Conservation (phyloP, 2,113 vertebrate genomes). For the Rhegmatorhina hoffmannsi region DNA sequence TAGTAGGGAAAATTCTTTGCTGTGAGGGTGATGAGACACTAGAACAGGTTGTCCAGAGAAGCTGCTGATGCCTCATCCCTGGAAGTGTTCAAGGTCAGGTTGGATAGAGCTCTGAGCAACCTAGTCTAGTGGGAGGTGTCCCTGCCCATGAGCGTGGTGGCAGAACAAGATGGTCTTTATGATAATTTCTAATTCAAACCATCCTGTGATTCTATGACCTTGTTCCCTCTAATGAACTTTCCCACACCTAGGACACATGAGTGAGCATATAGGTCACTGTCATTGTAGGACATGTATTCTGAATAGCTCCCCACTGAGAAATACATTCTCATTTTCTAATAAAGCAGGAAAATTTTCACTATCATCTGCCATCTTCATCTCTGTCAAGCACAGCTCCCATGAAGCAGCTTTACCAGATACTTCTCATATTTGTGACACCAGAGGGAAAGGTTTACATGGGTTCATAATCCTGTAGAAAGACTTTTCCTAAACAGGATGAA, state of each 20-base stretch:
- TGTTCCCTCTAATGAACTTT: not conserved
- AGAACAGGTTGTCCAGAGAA: not conserved
- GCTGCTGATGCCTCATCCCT: not conserved
- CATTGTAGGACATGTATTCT: not conserved
- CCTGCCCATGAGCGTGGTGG: not conserved
- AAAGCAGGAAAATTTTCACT: not conserved
- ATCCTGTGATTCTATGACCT: not conserved
- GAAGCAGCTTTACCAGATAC: not conserved
- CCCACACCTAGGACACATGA: rapidly evolving
- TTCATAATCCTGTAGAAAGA: not conserved
- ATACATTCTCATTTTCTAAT: not conserved
- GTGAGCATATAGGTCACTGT: rapidly evolving
- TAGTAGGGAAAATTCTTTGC: not conserved
- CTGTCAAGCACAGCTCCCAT: rapidly evolving
- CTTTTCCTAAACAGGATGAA: not conserved
- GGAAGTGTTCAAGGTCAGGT: not conserved
- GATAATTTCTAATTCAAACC: not conserved
- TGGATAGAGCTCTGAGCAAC: not conserved
- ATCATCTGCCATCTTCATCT: not conserved
- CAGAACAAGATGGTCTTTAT: not conserved
- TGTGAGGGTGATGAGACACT: not conserved
- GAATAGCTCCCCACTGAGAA: not conserved
- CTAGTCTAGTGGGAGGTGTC: not conserved
- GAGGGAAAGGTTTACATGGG: not conserved
- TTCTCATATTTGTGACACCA: not conserved